These are phyloP conservation scores for Drosophila nr. fundita DNA, from an alignment of 2,888 invertebrate species.

Conservation along the genomic window DNA sequence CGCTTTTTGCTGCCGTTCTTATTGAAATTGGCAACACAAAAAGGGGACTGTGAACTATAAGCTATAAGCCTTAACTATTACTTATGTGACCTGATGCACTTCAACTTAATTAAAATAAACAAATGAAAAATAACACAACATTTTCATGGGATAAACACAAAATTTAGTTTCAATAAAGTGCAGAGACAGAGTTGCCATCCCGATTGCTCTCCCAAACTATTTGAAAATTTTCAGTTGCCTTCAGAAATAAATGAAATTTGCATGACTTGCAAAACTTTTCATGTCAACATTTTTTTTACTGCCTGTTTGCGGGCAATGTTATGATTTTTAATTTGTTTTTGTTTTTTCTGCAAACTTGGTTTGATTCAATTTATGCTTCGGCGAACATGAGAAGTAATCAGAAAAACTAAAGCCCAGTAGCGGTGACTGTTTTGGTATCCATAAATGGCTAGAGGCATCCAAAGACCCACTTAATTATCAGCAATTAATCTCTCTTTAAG, in stretches of 20 bases:
- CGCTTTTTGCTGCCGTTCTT: not conserved
- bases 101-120: not conserved
- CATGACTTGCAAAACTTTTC: not conserved
- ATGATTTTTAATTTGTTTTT: not conserved
- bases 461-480: conserved; percentile 57
- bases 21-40: too few relatives aligned
- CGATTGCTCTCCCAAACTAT: not conserved
- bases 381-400: conserved; percentile 20
- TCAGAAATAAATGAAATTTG: not conserved
- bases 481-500: conserved; percentile 59
- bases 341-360: not conserved
- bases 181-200: not conserved
- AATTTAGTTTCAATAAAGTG: not conserved
- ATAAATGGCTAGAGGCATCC: conserved; percentile 34
- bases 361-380: conserved; percentile 49
- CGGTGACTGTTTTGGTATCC: conserved; percentile 7
- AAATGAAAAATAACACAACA: not conserved
- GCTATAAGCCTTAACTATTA: not conserved
- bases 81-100: not conserved
- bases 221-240: not conserved
- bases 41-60: too few relatives aligned
- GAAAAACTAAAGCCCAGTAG: conserved; percentile 30
- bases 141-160: not conserved
- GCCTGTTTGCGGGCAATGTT: not conserved
- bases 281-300: not conserved